A percentile compares a stretch with the other conserved stretches of the same genome.
Evolutionary conservation across 2,113 vertebrate genomes (phyloP).

Genomic region (Cinclus mexicanus): DNA sequence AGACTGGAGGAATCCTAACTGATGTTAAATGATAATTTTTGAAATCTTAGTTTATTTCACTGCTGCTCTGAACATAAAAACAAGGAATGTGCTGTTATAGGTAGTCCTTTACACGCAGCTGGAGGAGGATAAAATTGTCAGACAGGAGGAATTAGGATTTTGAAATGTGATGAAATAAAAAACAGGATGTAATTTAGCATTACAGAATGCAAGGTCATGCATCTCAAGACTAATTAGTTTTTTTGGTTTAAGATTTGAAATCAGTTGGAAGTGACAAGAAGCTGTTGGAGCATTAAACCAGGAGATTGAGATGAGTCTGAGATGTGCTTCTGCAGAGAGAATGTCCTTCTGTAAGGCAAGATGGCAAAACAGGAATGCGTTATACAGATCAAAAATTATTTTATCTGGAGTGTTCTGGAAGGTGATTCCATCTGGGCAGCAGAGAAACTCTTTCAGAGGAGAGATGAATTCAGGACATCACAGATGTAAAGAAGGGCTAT

Average conservation of each 20-base stretch:
- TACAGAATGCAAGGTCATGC: neutral
- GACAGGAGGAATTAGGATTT: neutral
- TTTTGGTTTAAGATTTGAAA: neutral
- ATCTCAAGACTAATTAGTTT: neutral
- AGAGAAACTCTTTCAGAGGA: neutral
- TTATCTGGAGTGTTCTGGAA: neutral
- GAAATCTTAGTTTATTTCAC: neutral
- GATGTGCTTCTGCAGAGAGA: neutral
- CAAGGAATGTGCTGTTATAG: neutral
- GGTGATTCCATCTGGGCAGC: neutral
- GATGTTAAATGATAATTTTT: neutral
- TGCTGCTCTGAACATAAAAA: neutral
- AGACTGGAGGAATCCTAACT: neutral
- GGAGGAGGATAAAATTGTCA: neutral
- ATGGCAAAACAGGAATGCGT: neutral
- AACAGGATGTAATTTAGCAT: neutral
- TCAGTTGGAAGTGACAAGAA: neutral
- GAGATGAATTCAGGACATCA: neutral
- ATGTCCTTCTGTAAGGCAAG: neutral
- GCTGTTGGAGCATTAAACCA: neutral
- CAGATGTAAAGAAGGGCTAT: neutral
- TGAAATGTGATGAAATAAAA: neutral
- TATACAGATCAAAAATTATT: neutral
- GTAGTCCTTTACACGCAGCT: neutral
- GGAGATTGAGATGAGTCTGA: neutral